phyloP scores from a whole-genome alignment of 2,888 invertebrate genomes.

The Apodemia mormo region DNA sequence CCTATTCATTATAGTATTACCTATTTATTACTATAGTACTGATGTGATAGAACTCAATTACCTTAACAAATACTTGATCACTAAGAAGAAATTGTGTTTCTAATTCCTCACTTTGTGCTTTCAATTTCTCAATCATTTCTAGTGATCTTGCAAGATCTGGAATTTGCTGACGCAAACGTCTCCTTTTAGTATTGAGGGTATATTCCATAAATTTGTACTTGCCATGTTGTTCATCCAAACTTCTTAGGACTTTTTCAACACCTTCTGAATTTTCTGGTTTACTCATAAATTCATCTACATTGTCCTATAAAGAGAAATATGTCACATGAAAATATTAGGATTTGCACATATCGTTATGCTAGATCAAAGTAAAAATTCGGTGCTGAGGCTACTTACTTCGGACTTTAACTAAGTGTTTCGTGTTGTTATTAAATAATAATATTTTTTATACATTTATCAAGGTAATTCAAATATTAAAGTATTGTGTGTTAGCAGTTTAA shows the following conservation, averaged over 20 bases:
- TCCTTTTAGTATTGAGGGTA: slow-evolving; percentile 92
- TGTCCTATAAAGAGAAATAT: slow-evolving; percentile 84
- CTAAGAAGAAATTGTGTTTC: slow-evolving; percentile 95
- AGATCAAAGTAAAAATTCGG: not conserved
- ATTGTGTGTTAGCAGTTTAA: not conserved
- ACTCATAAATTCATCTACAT: slow-evolving; percentile 96
- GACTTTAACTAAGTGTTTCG: not conserved
- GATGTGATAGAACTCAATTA: slow-evolving; percentile 37
- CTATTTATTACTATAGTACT: not conserved
- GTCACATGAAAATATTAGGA: slow-evolving; percentile 6
- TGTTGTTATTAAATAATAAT: not conserved
- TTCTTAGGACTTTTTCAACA: slow-evolving; percentile 92
- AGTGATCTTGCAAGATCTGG: slow-evolving; percentile 96
- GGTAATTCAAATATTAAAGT: not conserved
- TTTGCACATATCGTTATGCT: not conserved
- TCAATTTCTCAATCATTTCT: slow-evolving; percentile 94
- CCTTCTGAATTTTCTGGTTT: slow-evolving; percentile 90
- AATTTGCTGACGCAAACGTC: slow-evolving; percentile 93
- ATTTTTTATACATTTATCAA: not conserved
- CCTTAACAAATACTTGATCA: slow-evolving; percentile 92
- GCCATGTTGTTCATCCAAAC: slow-evolving; percentile 95
- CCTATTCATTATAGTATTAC: not conserved
- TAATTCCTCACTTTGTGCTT: slow-evolving; percentile 89
- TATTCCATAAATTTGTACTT: slow-evolving; percentile 99
- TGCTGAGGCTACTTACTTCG: not conserved